A percentile compares a stretch with the other conserved stretches of the same genome.
phyloP scores from a whole-genome alignment of 2,888 invertebrate genomes.

The Drosophila kokeensis region DNA sequence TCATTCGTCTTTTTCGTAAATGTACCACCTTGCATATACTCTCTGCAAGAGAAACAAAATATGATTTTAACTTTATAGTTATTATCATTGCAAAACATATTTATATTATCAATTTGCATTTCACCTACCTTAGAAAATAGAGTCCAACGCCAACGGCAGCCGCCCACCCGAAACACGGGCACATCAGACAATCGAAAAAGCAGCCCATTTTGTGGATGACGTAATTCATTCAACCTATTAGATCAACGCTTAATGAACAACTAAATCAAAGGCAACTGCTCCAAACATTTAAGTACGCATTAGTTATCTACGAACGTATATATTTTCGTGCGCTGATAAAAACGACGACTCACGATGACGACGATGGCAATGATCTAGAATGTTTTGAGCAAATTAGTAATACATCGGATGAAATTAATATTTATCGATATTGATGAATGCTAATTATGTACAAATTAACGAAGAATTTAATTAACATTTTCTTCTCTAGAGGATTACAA shows the following conservation, averaged over 20 bases:
- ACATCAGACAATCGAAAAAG: constrained; percentile 16
- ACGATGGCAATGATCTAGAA: constrained; percentile 14
- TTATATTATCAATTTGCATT: constrained; percentile 16
- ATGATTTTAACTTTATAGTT: neutral
- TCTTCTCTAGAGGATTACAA: neutral
- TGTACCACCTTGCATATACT: constrained; percentile 86
- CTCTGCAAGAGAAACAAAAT: constrained; percentile 52
- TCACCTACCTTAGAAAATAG: constrained; percentile 55
- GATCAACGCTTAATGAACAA: neutral
- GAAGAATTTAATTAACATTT: neutral
- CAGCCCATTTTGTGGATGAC: constrained; percentile 28
- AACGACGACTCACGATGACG: constrained; percentile 25
- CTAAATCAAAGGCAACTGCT: neutral
- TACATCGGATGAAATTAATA: neutral
- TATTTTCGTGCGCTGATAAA: constrained; percentile 5
- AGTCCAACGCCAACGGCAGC: constrained; percentile 19
- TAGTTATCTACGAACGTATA: neutral
- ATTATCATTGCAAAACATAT: neutral
- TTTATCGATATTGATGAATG: constrained; percentile 35
- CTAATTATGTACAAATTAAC: constrained; percentile 25
- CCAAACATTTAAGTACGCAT: neutral
- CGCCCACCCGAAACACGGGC: constrained; percentile 33
- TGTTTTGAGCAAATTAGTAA: neutral
- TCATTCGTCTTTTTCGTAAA: constrained; percentile 87
- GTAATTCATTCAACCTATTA: constrained; percentile 1